Evolutionary conservation across 2,888 invertebrate genomes (phyloP).

Genomic region (Pediacus dermestoides): DNA sequence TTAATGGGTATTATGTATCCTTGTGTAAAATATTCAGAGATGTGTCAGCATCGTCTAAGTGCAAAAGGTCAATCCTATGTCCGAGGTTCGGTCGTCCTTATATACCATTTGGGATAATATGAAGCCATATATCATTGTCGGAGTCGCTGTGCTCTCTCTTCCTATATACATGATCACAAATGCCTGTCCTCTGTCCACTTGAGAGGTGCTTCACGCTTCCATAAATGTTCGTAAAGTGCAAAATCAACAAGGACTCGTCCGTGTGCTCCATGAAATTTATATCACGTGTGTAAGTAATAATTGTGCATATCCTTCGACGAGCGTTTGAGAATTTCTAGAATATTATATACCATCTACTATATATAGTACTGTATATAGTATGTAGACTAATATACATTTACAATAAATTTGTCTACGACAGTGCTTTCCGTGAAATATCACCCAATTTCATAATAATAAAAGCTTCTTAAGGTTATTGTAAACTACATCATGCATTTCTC

Average conservation of each 20-base stretch:
- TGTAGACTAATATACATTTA: too few relatives aligned
- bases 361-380: too few relatives aligned
- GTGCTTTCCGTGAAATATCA: too few relatives aligned
- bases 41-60: constrained; percentile 26
- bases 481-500: too few relatives aligned
- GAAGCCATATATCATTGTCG: constrained; percentile 29
- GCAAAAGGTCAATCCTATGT: constrained; percentile 23
- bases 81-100: constrained; percentile 19
- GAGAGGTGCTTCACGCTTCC: constrained; percentile 29
- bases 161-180: constrained; percentile 24
- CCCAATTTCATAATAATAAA: too few relatives aligned
- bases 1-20: constrained; percentile 32
- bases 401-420: too few relatives aligned
- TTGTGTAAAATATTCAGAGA: constrained; percentile 31
- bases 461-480: too few relatives aligned
- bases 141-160: constrained; percentile 13
- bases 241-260: constrained; percentile 28
- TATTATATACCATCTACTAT: too few relatives aligned
- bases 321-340: too few relatives aligned
- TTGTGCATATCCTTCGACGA: constrained; percentile 15
- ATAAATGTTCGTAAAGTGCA: constrained; percentile 34
- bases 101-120: constrained; percentile 20
- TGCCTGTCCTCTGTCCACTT: constrained; percentile 30
- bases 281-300: constrained; percentile 11
- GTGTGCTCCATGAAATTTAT: constrained; percentile 21